Percentiles rank a stretch among this genome's conserved stretches.
These are phyloP conservation scores for Leptopilina boulardi DNA, from an alignment of 1,140 invertebrate genomes.

Conservation along the genomic window DNA sequence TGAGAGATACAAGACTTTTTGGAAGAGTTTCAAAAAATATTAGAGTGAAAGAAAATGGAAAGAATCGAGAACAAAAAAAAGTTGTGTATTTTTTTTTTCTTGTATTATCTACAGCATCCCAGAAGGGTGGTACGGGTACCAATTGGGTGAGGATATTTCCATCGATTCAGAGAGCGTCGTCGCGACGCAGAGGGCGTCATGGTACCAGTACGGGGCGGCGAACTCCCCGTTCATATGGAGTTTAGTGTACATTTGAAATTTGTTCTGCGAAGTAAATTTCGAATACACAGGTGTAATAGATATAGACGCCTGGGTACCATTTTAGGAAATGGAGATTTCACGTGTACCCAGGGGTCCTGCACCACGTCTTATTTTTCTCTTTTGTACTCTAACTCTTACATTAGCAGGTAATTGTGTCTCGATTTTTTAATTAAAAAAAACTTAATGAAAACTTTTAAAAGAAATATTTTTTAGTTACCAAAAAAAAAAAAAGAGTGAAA, in stretches of 20 bases:
- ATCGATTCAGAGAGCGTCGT: slow-evolving; percentile 20
- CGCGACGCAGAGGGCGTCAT: slow-evolving; percentile 54
- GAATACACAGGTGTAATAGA: slow-evolving; percentile 45
- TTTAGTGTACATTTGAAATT: slow-evolving; percentile 25
- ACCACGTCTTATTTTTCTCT: slow-evolving; percentile 66
- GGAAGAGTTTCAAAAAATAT: neutral
- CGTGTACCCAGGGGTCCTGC: slow-evolving; percentile 66
- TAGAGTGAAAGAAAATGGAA: neutral
- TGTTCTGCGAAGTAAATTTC: slow-evolving; percentile 3
- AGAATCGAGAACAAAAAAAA: neutral
- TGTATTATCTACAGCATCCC: neutral
- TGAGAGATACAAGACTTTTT: neutral
- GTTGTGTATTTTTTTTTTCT: neutral
- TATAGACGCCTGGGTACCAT: slow-evolving; percentile 51
- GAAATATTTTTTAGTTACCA: neutral
- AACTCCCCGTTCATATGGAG: slow-evolving; percentile 42
- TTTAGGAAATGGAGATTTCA: slow-evolving; percentile 64
- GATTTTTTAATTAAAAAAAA: neutral
- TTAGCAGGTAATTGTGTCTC: slow-evolving; percentile 61
- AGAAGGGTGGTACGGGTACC: neutral
- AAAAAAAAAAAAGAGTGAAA: neutral
- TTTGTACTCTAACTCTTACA: slow-evolving; percentile 65
- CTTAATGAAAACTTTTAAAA: neutral
- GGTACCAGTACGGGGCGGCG: slow-evolving; percentile 49
- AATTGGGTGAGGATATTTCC: neutral